phyloP scores from a whole-genome alignment of 2,797 vertebrate genomes.

The Neosalanx taihuensis region DNA sequence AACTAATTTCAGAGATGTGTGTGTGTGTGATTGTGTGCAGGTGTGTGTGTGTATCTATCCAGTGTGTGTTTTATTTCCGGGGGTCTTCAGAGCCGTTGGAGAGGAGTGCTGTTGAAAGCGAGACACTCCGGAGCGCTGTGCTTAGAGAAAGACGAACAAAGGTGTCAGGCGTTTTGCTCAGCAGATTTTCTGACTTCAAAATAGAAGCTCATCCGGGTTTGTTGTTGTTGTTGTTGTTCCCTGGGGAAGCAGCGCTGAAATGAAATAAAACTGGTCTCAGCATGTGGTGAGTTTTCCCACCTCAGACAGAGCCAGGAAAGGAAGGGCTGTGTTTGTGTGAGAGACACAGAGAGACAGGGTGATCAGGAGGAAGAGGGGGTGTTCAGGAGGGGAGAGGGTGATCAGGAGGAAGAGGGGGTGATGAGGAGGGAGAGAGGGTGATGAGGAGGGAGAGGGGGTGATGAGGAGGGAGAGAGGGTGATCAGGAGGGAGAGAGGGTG shows the following conservation, averaged over 20 bases:
- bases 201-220: conserved; percentile 55
- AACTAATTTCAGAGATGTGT: conserved; percentile 16
- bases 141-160: conserved; percentile 48
- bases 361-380: background rate
- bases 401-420: background rate
- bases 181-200: conserved; percentile 55
- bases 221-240: conserved; percentile 44
- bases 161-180: conserved; percentile 55
- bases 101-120: conserved; percentile 54
- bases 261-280: conserved; percentile 66
- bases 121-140: conserved; percentile 46
- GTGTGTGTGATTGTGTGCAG: too few species aligned
- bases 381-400: background rate
- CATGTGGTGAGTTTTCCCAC: conserved; percentile 63
- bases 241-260: conserved; percentile 46
- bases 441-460: background rate
- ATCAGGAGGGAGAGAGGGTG: background rate
- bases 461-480: background rate
- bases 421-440: background rate
- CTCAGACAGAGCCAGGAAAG: conserved; percentile 40
- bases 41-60: conserved; percentile 3
- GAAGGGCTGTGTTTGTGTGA: conserved; percentile 39
- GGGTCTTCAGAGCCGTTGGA: conserved; percentile 38
- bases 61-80: background rate
- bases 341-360: conserved; percentile 20